Evolutionary conservation across 2,113 vertebrate species (phyloP).

Genomic region (Hippocampus guttulatus): DNA sequence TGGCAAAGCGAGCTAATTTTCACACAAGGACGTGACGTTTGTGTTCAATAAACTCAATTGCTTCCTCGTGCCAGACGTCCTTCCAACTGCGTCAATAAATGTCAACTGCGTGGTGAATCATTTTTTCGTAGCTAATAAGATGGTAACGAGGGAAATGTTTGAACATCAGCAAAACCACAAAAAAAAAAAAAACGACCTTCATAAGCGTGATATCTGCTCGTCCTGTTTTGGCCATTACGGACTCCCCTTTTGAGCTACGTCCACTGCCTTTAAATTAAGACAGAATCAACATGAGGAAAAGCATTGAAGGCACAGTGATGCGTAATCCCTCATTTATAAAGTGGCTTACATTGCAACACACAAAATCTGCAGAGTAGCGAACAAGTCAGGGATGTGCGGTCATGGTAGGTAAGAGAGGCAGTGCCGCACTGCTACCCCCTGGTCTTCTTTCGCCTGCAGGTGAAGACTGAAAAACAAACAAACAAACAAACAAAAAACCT

Average conservation of each 20-base stretch:
- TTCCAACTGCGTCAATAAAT: neutral
- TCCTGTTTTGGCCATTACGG: neutral
- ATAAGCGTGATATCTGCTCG: neutral
- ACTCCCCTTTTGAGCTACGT: neutral
- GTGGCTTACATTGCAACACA: no score
- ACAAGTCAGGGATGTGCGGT: no score
- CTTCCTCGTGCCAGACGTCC: neutral
- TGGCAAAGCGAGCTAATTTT: conserved; percentile 7
- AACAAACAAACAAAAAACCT: no score
- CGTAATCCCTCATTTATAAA: no score
- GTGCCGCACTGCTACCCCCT: no score
- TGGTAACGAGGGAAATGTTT: neutral
- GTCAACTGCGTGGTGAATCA: neutral
- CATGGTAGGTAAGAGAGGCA: no score
- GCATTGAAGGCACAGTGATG: no score
- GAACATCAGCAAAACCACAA: neutral
- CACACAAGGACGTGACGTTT: neutral
- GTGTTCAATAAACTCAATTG: neutral
- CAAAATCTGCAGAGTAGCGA: no score
- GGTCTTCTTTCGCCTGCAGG: no score
- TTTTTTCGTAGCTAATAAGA: neutral
- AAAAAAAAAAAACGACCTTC: neutral
- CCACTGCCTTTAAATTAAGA: neutral
- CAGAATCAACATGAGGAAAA: neutral
- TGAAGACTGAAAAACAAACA: no score